phyloP scores from a whole-genome alignment of 2,113 vertebrate species.

The Gymnorhina tibicen region DNA sequence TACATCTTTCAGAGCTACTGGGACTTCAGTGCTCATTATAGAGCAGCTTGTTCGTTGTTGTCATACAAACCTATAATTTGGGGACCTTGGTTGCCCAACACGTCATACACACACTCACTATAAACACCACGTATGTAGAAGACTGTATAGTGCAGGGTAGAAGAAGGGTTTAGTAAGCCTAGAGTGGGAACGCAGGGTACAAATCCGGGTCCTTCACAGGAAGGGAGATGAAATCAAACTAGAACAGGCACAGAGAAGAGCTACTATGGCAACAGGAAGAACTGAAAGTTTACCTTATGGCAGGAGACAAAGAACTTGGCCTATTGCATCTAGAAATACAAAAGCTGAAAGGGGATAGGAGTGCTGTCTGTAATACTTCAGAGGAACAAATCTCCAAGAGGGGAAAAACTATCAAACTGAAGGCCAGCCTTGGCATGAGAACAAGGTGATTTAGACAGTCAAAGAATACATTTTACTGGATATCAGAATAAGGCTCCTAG shows the following conservation, averaged over 20 bases:
- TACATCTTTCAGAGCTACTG: background rate
- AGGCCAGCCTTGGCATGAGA: conserved; percentile 12
- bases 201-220: background rate
- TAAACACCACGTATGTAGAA: background rate
- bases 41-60: background rate
- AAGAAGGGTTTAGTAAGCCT: background rate
- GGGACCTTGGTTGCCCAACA: background rate
- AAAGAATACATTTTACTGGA: conserved; percentile 9
- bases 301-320: background rate
- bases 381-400: background rate
- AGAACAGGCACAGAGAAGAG: background rate
- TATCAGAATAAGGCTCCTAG: background rate
- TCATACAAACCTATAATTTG: background rate
- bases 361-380: background rate
- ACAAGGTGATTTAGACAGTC: background rate
- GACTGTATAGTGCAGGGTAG: background rate
- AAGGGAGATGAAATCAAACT: background rate
- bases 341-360: conserved; percentile 8
- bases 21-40: background rate
- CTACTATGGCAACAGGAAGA: background rate
- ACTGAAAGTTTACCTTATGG: background rate
- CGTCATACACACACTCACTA: background rate
- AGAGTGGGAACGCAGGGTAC: background rate
- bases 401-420: background rate
- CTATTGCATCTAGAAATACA: background rate